Evolutionary conservation across 2,113 vertebrate genomes (phyloP).

Genomic region (Triplophysa rosa): DNA sequence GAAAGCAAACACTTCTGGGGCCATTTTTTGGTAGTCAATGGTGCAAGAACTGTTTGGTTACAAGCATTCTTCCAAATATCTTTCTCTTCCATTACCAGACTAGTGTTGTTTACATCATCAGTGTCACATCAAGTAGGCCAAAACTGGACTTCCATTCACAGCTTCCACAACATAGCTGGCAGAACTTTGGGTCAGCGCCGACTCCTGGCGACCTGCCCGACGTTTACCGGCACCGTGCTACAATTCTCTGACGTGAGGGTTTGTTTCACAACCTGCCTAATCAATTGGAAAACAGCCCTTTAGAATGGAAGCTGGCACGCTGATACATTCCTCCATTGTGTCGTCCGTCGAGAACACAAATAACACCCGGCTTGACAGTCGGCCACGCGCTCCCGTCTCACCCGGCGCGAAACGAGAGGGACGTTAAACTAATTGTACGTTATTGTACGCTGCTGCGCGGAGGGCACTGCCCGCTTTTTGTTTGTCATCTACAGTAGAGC

Average conservation of each 20-base stretch:
- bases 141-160: constrained; percentile 40
- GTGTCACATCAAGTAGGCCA: neutral
- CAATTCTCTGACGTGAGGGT: constrained; percentile 69
- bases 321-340: constrained; percentile 66
- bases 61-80: no score
- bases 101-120: neutral
- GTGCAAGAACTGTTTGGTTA: no score
- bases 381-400: constrained; percentile 64
- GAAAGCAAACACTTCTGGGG: no score
- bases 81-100: neutral
- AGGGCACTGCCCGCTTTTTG: constrained; percentile 55
- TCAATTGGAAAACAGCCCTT: constrained; percentile 74
- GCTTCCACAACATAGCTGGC: constrained; percentile 33
- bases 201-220: constrained; percentile 68
- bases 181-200: constrained; percentile 6
- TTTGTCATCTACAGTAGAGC: constrained; percentile 58
- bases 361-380: constrained; percentile 60
- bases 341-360: constrained; percentile 66
- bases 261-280: constrained; percentile 77
- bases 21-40: no score
- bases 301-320: constrained; percentile 73
- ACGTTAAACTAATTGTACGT: constrained; percentile 72
- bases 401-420: constrained; percentile 47
- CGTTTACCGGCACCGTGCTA: constrained; percentile 64
- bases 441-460: constrained; percentile 63